phyloP scores from a whole-genome alignment of 1,140 invertebrate species.

The Ooceraea biroi region DNA sequence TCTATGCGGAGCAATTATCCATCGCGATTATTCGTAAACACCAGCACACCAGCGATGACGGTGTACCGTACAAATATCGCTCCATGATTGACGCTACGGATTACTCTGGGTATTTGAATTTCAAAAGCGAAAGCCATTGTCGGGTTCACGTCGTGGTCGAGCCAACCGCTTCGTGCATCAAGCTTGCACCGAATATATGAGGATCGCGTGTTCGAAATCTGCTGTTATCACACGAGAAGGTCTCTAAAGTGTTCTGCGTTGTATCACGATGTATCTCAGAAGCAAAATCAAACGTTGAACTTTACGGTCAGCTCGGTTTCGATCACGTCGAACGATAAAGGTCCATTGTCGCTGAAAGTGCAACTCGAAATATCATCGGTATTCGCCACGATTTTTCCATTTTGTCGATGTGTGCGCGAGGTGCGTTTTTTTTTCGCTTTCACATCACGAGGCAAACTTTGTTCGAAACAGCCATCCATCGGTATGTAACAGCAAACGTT shows the following conservation, averaged over 20 bases:
- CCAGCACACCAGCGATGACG: not conserved
- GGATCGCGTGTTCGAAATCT: no score
- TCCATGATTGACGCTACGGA: slow-evolving; percentile 15
- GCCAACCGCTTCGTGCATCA: not conserved
- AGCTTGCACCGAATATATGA: not conserved
- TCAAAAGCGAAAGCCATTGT: slow-evolving; percentile 33
- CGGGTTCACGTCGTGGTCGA: not conserved
- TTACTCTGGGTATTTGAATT: slow-evolving; percentile 18
- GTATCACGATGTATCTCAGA: no score
- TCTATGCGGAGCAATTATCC: not conserved
- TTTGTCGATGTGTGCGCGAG: not conserved
- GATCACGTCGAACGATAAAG: no score
- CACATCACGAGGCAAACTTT: not conserved
- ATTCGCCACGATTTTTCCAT: not conserved
- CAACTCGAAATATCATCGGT: no score
- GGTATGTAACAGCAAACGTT: slow-evolving; percentile 6
- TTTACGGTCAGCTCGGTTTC: no score
- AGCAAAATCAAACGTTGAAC: no score
- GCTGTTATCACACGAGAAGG: no score
- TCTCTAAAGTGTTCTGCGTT: no score
- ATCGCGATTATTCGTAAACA: slow-evolving; percentile 18
- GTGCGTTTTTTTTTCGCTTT: not conserved
- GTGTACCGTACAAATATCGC: slow-evolving; percentile 2
- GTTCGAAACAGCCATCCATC: not conserved
- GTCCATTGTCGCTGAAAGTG: no score